phyloP scores from a whole-genome alignment of 64 coral and sea anemone genomes.

The Dendrophyllia cribrosa region DNA sequence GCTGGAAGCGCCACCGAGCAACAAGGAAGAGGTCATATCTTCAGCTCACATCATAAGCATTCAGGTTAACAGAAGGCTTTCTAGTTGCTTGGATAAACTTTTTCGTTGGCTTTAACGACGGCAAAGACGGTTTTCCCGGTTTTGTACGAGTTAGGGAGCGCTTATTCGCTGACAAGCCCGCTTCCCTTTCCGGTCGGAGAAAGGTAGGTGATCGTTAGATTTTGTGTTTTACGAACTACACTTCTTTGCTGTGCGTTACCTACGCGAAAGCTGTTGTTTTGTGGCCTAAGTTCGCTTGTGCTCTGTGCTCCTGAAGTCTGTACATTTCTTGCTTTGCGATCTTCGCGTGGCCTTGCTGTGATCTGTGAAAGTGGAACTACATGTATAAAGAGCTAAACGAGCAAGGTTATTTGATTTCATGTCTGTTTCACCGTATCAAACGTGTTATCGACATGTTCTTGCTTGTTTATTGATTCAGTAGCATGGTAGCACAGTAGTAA shows the following conservation, averaged over 20 bases:
- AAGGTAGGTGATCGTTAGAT: not conserved
- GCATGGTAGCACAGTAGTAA: not conserved
- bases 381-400: not conserved
- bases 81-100: not conserved
- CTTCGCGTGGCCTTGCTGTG: not conserved
- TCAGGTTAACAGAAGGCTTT: not conserved
- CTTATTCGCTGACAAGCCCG: conserved; percentile 14
- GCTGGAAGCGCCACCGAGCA: conserved; percentile 10
- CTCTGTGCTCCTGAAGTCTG: not conserved
- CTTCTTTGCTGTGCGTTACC: not conserved
- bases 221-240: not conserved
- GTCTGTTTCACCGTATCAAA: conserved; percentile 5
- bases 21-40: conserved; percentile 25
- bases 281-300: not conserved
- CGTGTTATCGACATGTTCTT: not conserved
- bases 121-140: not conserved
- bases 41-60: not conserved
- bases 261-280: not conserved
- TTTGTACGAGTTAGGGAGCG: not conserved
- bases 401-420: conserved; percentile 11
- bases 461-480: not conserved
- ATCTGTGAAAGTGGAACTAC: conserved; percentile 3
- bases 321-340: not conserved
- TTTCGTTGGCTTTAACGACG: not conserved
- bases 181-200: conserved; percentile 41